Evolutionary conservation across 2,113 vertebrate genomes (phyloP), one percentile per base, ranked within the genome.

Genomic region (Dicerorhinus sumatrensis): DNA sequence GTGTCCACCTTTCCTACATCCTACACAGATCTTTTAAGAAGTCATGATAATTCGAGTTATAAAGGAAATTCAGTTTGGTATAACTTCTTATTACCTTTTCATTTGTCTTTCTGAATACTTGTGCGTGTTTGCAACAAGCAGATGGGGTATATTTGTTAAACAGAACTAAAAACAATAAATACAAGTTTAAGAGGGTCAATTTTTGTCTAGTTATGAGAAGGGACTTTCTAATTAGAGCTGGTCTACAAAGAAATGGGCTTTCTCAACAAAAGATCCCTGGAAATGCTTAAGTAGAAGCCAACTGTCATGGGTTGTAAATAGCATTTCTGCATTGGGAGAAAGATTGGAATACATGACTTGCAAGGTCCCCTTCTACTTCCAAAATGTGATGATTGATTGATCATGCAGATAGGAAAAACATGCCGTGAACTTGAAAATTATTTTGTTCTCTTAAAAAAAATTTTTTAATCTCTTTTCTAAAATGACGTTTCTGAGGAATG

Each of bases 121-220:
- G 10, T n/a, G 11, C 18, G 25, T 33, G 27, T 90, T 77, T 92
- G 29, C 42, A 94, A 42, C 36, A 96, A 73, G 77, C 76, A 97
- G 67, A 79, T 79, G 65, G 48, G 77, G 25, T 39, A 5, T 76
- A 39, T 77, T 75, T 96, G 17, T 80, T 60, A 89, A 84, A 69
- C 29, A 94, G n/a, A 92, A 91, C 39, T 46, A 89, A 89, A 93
- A 94, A 46, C 75, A 91, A 39, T 80, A 97, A 95, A 85, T 60
- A 75, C 29, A 88, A 69, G 48, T 89, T 90, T 73, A 92, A 67
- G 60, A 17, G 29, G 17, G 6, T n/a, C 17, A 1, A 42, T 77
- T 95, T 95, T 65, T n/a, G 42, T 46, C 63, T 76, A 73, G 54
- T 6, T 62, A 63, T 65, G 36, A 95, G 36, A 83, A 95, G 65